phyloP scores from a whole-genome alignment of 2,113 vertebrate genomes.

The Pyrgilauda ruficollis region DNA sequence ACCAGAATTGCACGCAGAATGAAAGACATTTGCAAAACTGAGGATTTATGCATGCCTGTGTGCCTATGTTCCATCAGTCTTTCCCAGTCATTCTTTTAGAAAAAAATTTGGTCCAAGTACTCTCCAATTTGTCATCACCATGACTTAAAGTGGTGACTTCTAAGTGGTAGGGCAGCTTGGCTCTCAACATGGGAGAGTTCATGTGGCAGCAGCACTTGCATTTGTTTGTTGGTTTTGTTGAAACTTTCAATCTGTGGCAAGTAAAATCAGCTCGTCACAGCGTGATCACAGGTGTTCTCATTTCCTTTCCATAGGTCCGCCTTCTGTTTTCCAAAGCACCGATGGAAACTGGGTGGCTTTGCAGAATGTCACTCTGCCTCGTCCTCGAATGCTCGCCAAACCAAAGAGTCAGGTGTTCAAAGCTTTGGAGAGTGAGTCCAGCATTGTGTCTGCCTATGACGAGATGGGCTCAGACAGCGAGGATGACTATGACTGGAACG shows the following conservation, averaged over 20 bases:
- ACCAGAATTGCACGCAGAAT: background rate
- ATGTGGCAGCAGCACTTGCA: background rate
- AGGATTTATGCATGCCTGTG: background rate
- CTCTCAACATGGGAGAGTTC: background rate
- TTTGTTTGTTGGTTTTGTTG: background rate
- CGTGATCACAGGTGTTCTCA: background rate
- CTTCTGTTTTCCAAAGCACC: slow-evolving; percentile 83
- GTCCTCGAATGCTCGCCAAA: slow-evolving; percentile 80
- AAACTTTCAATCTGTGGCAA: background rate
- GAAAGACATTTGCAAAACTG: background rate
- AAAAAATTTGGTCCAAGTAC: background rate
- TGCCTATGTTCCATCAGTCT: background rate
- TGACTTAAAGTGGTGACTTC: background rate
- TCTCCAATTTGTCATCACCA: background rate
- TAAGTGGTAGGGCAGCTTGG: background rate
- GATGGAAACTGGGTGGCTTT: slow-evolving; percentile 95
- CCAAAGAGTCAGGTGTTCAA: slow-evolving; percentile 84
- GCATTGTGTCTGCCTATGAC: slow-evolving; percentile 84
- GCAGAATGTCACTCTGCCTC: slow-evolving; percentile 78
- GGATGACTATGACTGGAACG: slow-evolving; percentile 76
- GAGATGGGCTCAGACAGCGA: slow-evolving; percentile 86
- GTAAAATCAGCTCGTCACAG: background rate
- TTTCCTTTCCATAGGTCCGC: slow-evolving; percentile 20
- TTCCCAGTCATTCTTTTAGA: background rate
- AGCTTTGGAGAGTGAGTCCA: slow-evolving; percentile 85